Conservation (phyloP, 2,113 vertebrate genomes). For the Murina feae region DNA sequence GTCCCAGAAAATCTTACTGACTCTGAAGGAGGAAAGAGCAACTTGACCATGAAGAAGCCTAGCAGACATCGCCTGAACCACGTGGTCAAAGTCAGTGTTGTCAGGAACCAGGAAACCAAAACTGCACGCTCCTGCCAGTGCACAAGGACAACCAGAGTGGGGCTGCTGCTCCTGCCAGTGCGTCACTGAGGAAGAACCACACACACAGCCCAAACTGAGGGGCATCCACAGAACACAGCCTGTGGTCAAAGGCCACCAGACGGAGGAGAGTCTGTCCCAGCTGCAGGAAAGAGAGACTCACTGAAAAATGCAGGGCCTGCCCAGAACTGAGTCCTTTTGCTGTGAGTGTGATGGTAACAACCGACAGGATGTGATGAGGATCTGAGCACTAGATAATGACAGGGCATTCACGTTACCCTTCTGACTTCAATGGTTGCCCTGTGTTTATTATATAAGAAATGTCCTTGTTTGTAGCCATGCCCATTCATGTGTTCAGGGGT, state of each 20-base stretch:
- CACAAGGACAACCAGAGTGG: fast-evolving
- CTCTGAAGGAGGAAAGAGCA: not conserved
- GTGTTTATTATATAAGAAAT: not conserved
- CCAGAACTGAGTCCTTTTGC: not conserved
- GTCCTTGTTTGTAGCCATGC: not conserved
- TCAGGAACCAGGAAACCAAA: not conserved
- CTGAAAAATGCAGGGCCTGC: fast-evolving
- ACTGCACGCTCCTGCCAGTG: fast-evolving
- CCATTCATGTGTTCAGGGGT: not conserved
- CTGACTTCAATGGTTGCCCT: not conserved
- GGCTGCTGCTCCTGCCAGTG: not conserved
- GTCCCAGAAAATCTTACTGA: not conserved
- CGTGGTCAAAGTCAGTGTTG: not conserved
- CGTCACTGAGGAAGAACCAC: not conserved
- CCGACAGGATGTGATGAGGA: not conserved
- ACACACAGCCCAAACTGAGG: too few relatives aligned
- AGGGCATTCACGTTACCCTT: not conserved
- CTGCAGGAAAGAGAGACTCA: not conserved
- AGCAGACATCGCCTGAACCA: not conserved
- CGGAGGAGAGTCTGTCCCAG: not conserved
- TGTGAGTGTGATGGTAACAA: fast-evolving
- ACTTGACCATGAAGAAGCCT: not conserved
- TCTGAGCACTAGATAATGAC: not conserved
- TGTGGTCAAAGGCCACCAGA: not conserved
- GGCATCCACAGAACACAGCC: not conserved